Conservation (phyloP, 2,888 invertebrate species). For the Salticus scenicus region DNA sequence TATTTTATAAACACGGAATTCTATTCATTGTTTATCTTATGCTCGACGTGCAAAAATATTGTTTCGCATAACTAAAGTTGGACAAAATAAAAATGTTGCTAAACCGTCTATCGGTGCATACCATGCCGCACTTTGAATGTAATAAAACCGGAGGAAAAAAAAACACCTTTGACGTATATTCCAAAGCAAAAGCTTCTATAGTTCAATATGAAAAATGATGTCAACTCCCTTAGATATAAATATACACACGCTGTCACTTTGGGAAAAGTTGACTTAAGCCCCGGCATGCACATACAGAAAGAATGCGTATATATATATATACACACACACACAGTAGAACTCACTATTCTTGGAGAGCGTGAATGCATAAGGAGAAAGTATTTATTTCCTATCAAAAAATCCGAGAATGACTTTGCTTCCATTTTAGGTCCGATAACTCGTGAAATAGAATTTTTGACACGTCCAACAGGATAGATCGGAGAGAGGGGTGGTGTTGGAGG, state of each 20-base stretch:
- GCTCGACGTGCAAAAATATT: too few relatives aligned
- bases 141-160: background rate
- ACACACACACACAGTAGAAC: background rate
- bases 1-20: too few relatives aligned
- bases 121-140: background rate
- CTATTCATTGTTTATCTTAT: too few relatives aligned
- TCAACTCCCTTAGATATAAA: background rate
- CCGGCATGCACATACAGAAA: background rate
- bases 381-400: constrained; percentile 38
- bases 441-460: constrained; percentile 66
- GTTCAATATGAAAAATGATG: constrained; percentile 12
- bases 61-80: background rate
- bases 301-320: background rate
- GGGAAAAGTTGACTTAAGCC: constrained; percentile 3
- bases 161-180: too few relatives aligned
- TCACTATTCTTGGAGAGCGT: constrained; percentile 13
- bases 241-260: background rate
- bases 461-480: constrained; percentile 16
- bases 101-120: background rate
- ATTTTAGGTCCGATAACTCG: constrained; percentile 45
- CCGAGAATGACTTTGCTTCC: background rate
- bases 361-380: constrained; percentile 64
- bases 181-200: background rate
- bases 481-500: constrained; percentile 16
- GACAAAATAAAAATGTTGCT: background rate